Base-by-base conservation (phyloP, 2,888 invertebrate genomes). In the Agrilus biguttatus region DNA sequence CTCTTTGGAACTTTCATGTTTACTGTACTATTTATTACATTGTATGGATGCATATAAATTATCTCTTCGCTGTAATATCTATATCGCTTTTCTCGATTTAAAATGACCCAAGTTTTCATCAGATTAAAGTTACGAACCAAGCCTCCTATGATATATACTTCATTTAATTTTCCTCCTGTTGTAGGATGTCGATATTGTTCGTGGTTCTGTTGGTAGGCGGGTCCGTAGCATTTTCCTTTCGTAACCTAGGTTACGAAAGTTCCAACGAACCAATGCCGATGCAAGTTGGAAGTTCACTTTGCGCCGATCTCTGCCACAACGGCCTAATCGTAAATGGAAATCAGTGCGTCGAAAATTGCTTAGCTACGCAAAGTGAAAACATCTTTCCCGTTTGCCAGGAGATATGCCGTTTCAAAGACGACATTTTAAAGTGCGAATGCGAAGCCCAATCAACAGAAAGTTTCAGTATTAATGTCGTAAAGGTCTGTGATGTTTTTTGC, bases 291-390 rank as follows among this genome's bases (percentile, higher is more conserved):
- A 61, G 63, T 55, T 28, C 28, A 28, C 63, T 67, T 48, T 68
- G 67, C 63, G 62, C 61, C 44, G 62, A 63, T 43, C 58, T 67
- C 48, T 67, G 67, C 52, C 53, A 56, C 51, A 51, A 61, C 10
- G 67, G 66, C 40, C 66, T 77, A 42, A 28, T 28, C 28, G 28
- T 28, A 28, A 77, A 77, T 36, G 77, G 77, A 7, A 56, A 59
- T 2, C 65, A 68, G 5, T 77, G 77, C 57, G 76, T 75, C 1
- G 54, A 60, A 1, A 58, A 62, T 34, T 77, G 77, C 62, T 53
- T 59, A 32, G 68, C 61, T 70, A 40, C 75, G 75, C 2, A 59
- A 67, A 17, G 71, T 69, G 28, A 28, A 28, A 28, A 10, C 28
- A 4, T 8, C 28, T 28, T 28, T 28, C 28, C 28, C 28, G 28